Conservation (phyloP, 1,140 invertebrate genomes). For the Hycleus phaleratus region DNA sequence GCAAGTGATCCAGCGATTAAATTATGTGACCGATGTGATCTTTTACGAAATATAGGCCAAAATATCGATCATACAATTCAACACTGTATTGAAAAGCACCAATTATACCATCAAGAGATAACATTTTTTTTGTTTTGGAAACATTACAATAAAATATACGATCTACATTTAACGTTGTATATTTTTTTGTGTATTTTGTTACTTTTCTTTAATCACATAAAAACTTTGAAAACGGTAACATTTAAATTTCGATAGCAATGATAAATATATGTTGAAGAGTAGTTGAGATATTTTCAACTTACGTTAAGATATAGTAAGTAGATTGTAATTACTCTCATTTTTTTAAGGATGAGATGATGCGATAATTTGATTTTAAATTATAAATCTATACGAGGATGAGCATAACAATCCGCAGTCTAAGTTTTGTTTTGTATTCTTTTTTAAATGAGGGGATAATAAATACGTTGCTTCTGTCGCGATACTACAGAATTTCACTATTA, state of each 20-base stretch:
- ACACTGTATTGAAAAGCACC: slow-evolving; percentile 18
- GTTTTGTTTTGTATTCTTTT: slow-evolving; percentile 6
- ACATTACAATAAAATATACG: slow-evolving; percentile 30
- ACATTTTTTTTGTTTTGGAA: slow-evolving; percentile 13
- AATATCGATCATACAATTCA: background rate
- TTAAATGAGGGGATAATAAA: background rate
- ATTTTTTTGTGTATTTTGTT: slow-evolving; percentile 20
- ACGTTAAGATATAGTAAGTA: slow-evolving; percentile 4
- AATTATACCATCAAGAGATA: slow-evolving; percentile 25
- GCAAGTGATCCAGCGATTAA: slow-evolving; percentile 11
- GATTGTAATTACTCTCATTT: slow-evolving; percentile 7
- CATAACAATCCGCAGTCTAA: slow-evolving; percentile 32
- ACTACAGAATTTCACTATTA: slow-evolving; percentile 2
- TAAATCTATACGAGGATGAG: slow-evolving; percentile 36
- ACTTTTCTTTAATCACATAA: slow-evolving; percentile 30
- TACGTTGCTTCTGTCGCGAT: background rate
- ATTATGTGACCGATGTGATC: background rate
- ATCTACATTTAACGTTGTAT: slow-evolving; percentile 27
- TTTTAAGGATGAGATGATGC: slow-evolving; percentile 14
- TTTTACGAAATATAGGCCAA: background rate
- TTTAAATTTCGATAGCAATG: slow-evolving; percentile 33
- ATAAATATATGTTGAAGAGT: slow-evolving; percentile 5
- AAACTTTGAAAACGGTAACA: slow-evolving; percentile 41
- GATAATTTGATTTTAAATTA: slow-evolving; percentile 24
- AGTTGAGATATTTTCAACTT: slow-evolving; percentile 8